Evolutionary conservation across 2,113 vertebrate species (phyloP), one percentile per base, ranked within the genome.

Genomic region (Variabilichromis moorii): DNA sequence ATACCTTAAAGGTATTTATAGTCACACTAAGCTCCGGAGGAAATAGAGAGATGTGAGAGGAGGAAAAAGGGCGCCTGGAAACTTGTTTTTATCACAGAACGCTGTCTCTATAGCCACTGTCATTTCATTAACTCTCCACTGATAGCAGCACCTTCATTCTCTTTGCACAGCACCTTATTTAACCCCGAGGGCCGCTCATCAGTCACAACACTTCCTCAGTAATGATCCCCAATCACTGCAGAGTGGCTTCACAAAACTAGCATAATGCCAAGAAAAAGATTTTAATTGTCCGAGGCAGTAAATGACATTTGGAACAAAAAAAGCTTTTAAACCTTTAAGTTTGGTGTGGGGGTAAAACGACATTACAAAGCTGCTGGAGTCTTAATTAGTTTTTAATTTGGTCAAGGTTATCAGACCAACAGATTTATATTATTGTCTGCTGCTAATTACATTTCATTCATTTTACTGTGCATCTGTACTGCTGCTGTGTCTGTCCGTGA

Each of bases 71-170:
- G 6, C 17, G 37, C 80, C 80, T 79, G 73, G 78, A 81, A 92
- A 84, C 88, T 80, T 9, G 6, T 51, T 86, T 79, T 91, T 37
- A 86, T 87, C 59, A 17, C 63, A 16, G 33, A 73, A 66, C 35
- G 47, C 53, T 8, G 66, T 88, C 86, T 88, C 31, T 35, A 24
- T 55, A 40, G 68, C 71, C 40, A 12, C 42, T 79, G 80, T 86
- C 84, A 66, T 85, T 85, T 89, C 86, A 89, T 91, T 84, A 88
- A 90, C 88, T 92, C 85, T 81, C 12, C 3, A 14, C 81, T 68
- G 86, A 93, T 82, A 83, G 54, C 82, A 47, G 42, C 6, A 7
- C 47, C 80, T 90, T 66, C 88, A 83, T 91, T 91, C 81, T 81
- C 86, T 73, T 68, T 37, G 66, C 57, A 85, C 89, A 85, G 71